Conservation (phyloP, 2,888 invertebrate genomes). For the Macropis europaea region DNA sequence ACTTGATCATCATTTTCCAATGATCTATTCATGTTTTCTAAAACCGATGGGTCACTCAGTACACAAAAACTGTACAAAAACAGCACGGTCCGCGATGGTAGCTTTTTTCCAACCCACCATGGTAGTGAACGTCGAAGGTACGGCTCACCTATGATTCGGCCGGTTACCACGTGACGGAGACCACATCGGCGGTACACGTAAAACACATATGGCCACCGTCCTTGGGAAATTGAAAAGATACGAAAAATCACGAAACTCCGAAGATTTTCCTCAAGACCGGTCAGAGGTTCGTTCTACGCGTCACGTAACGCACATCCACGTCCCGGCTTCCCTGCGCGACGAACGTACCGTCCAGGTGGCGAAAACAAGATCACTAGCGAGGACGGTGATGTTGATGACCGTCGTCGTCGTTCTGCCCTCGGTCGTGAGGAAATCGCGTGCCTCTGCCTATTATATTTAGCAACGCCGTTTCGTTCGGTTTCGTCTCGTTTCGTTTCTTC, state of each 20-base stretch:
- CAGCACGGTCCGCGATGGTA: too few species aligned
- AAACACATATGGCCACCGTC: not conserved
- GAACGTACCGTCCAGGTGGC: not conserved
- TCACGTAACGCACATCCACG: constrained; percentile 6
- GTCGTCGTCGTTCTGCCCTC: constrained; percentile 33
- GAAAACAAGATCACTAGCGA: constrained; percentile 17
- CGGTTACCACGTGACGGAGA: constrained; percentile 32
- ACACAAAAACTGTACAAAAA: too few species aligned
- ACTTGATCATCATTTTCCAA: too few species aligned
- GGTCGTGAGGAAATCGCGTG: constrained; percentile 64
- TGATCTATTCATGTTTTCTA: too few species aligned
- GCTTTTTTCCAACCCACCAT: too few species aligned
- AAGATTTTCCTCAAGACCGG: not conserved
- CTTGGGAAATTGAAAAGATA: not conserved
- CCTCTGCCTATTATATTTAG: constrained; percentile 73
- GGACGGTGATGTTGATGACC: constrained; percentile 34
- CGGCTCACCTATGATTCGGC: constrained; percentile 32
- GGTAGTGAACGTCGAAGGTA: not conserved
- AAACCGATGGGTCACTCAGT: too few species aligned
- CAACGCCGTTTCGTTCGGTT: constrained; percentile 53
- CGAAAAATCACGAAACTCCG: not conserved
- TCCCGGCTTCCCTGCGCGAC: not conserved
- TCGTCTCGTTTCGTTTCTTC: constrained; percentile 6
- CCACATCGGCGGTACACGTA: constrained; percentile 27
- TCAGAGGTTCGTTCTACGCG: not conserved